Evolutionary conservation across 2,113 vertebrate genomes (phyloP).

Genomic region (Pterocles orientalis): DNA sequence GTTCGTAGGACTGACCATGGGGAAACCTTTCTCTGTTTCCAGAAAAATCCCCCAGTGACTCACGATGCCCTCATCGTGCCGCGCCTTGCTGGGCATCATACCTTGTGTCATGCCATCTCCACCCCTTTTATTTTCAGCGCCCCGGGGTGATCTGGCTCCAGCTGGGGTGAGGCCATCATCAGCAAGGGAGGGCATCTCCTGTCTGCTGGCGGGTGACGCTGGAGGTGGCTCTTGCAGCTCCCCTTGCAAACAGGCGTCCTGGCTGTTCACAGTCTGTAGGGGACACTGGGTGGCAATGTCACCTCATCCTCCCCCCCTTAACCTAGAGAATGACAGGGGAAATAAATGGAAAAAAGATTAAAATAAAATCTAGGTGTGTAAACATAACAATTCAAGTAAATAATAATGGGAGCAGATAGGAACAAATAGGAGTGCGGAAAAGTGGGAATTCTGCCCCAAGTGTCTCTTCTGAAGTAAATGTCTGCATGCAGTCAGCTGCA

Average conservation of each 20-base stretch:
- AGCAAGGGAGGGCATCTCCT: not conserved
- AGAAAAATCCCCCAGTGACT: not conserved
- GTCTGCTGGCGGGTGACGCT: not conserved
- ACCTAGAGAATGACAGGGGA: not conserved
- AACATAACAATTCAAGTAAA: not conserved
- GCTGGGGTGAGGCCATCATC: not conserved
- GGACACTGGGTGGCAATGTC: not conserved
- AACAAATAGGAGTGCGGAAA: not conserved
- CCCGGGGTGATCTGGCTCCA: not conserved
- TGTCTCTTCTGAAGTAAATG: not conserved
- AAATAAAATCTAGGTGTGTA: not conserved
- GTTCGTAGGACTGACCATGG: not conserved
- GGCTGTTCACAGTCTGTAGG: not conserved
- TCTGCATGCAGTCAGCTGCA: not conserved
- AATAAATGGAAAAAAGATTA: not conserved
- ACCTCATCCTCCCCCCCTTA: not conserved
- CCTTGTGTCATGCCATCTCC: not conserved
- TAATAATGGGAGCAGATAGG: not conserved
- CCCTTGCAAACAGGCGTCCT: not conserved
- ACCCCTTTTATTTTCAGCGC: not conserved
- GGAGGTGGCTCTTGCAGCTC: not conserved
- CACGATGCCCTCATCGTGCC: rapidly evolving
- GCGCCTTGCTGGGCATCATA: not conserved
- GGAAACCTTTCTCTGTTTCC: not conserved
- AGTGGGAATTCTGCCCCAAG: not conserved